Conservation (phyloP, 2,797 vertebrate genomes). For the Sphenodon punctatus region DNA sequence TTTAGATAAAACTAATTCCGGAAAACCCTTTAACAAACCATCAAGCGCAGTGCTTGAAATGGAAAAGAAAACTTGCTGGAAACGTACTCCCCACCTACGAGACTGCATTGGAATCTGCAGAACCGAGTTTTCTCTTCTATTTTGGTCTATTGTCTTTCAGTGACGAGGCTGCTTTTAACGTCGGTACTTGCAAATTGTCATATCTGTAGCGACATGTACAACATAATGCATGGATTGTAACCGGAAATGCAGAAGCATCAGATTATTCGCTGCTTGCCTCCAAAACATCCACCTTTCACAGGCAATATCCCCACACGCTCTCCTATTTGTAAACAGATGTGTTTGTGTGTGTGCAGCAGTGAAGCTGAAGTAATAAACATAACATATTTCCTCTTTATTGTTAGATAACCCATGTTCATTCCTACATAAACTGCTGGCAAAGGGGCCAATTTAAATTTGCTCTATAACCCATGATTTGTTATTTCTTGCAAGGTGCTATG, state of each 20-base stretch:
- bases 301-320: neutral
- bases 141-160: neutral
- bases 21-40: conserved; percentile 19
- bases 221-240: neutral
- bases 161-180: neutral
- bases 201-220: neutral
- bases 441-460: conserved; percentile 3
- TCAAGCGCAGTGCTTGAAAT: neutral
- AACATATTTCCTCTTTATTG: neutral
- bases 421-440: neutral
- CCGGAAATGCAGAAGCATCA: neutral
- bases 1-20: conserved; percentile 11
- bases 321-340: neutral
- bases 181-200: neutral
- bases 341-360: conserved; percentile 9
- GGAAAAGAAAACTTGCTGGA: neutral
- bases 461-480: neutral
- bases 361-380: conserved; percentile 10
- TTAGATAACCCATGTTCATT: conserved; percentile 8
- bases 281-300: fast-evolving
- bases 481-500: conserved; percentile 12
- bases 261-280: neutral
- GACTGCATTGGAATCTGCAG: neutral
- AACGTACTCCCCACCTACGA: neutral
- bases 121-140: neutral